These are phyloP conservation scores for Drosophila rhopaloa DNA, from an alignment of 1,140 invertebrate species.

Conservation along the genomic window DNA sequence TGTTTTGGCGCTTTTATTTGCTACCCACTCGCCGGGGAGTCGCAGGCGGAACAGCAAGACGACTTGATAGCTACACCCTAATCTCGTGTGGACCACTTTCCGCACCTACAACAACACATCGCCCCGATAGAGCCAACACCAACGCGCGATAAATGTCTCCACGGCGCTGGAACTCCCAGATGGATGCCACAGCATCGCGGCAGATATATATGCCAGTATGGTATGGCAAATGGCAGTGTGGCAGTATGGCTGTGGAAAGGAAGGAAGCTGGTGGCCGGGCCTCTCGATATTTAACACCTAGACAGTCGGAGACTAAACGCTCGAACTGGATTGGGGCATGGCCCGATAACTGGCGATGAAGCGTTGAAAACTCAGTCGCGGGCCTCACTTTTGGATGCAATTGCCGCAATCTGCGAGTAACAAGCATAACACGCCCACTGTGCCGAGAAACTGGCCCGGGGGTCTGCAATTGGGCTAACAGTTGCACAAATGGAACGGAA, in stretches of 20 bases:
- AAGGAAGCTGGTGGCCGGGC: conserved; percentile 41
- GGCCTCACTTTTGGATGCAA: conserved; percentile 34
- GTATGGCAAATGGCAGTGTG: neutral
- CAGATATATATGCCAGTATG: neutral
- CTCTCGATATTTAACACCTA: conserved; percentile 51
- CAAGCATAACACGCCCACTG: conserved; percentile 56
- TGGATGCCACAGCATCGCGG: conserved; percentile 31
- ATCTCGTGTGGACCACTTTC: conserved; percentile 76
- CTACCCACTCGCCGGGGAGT: conserved; percentile 62
- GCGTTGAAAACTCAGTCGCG: conserved; percentile 36
- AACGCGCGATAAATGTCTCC: conserved; percentile 53
- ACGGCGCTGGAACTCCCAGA: conserved; percentile 69
- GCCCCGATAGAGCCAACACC: conserved; percentile 53
- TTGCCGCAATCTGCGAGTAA: conserved; percentile 50
- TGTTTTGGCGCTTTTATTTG: conserved; percentile 74
- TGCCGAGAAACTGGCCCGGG: conserved; percentile 28
- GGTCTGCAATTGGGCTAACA: conserved; percentile 60
- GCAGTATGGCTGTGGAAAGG: conserved; percentile 17
- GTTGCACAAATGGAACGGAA: conserved; percentile 73
- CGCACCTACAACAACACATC: conserved; percentile 69
- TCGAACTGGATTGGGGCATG: conserved; percentile 46
- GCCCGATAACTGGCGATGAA: conserved; percentile 43
- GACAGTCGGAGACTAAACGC: conserved; percentile 38
- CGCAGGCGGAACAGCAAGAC: conserved; percentile 44
- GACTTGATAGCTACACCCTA: conserved; percentile 71